Percentiles rank a stretch among this genome's conserved stretches.
These are phyloP conservation scores for Beris morrisii DNA, from an alignment of 2,888 invertebrate species.

Conservation along the genomic window DNA sequence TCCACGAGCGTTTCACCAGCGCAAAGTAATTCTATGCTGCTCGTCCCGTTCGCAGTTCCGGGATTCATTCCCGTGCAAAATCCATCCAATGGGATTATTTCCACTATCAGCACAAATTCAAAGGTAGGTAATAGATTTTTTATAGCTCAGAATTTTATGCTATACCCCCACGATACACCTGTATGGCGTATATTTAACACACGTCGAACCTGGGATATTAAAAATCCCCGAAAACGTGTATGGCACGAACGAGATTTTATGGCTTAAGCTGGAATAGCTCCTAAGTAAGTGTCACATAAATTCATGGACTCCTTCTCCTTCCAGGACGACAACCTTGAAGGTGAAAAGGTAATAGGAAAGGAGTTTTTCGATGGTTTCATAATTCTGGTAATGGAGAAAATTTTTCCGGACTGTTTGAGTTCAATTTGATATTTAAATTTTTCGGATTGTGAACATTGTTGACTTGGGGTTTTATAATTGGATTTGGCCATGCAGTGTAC, in stretches of 20 bases:
- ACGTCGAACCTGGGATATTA: constrained; percentile 8
- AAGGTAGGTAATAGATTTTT: constrained; percentile 49
- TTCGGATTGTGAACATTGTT: no score
- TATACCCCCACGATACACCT: neutral
- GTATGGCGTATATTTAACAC: neutral
- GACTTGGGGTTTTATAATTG: no score
- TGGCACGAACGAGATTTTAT: constrained; percentile 41
- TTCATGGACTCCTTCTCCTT: constrained; percentile 39
- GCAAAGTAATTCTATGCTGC: constrained; percentile 46
- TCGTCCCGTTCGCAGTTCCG: constrained; percentile 49
- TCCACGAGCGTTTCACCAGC: constrained; percentile 6
- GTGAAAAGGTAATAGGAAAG: no score
- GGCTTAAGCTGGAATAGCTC: constrained; percentile 44
- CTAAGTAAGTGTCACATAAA: constrained; percentile 46
- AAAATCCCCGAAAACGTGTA: constrained; percentile 2
- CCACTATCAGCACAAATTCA: constrained; percentile 43
- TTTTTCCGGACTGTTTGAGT: no score
- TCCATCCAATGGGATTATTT: constrained; percentile 37
- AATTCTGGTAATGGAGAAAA: no score
- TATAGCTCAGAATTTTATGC: neutral
- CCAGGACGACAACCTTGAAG: neutral
- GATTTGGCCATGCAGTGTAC: no score
- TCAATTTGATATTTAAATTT: no score
- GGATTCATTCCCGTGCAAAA: constrained; percentile 44
- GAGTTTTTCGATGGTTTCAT: no score